Conservation (phyloP, 2,888 invertebrate genomes). For the Lysandra coridon region DNA sequence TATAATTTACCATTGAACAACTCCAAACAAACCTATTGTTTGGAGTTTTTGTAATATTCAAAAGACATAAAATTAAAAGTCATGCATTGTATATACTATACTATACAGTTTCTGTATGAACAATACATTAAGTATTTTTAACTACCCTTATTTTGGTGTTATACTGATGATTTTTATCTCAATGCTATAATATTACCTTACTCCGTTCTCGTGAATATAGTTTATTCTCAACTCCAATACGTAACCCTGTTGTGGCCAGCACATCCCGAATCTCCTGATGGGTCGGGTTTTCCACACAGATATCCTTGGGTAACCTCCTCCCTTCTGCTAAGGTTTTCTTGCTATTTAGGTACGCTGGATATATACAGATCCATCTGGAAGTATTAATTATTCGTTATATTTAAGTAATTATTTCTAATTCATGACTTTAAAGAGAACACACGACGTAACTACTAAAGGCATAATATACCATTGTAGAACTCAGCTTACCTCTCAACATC, state of each 20-base stretch:
- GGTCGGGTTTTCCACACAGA: constrained; percentile 97
- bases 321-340: constrained; percentile 96
- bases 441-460: neutral
- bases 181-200: constrained; percentile 72
- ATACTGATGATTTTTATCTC: no score
- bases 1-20: no score
- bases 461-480: neutral
- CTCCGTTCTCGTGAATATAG: constrained; percentile 94
- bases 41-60: no score
- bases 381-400: neutral
- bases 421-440: constrained; percentile 2
- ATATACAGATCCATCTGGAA: constrained; percentile 95
- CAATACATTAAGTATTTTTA: neutral
- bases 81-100: no score
- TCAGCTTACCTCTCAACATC: constrained; percentile 77
- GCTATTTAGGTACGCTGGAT: constrained; percentile 97
- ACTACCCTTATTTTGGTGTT: no score
- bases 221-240: constrained; percentile 95
- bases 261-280: constrained; percentile 97
- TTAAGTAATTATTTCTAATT: neutral
- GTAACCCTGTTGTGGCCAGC: constrained; percentile 89
- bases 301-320: constrained; percentile 89
- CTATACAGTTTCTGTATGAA: neutral
- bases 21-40: no score
- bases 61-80: no score